phyloP scores from a whole-genome alignment of 2,888 invertebrate species.

The Agrochola lota region DNA sequence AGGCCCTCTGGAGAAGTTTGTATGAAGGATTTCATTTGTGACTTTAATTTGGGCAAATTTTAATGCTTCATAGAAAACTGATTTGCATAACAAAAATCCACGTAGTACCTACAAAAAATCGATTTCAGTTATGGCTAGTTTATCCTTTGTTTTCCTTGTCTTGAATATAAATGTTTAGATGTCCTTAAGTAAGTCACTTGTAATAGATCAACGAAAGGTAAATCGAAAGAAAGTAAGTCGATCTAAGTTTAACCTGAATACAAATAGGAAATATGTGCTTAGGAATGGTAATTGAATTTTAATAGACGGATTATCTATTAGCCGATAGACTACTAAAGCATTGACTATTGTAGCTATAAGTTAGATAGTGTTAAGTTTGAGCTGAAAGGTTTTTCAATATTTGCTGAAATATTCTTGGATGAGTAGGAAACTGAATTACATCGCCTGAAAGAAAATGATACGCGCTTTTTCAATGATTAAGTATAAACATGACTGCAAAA shows the following conservation, averaged over 20 bases:
- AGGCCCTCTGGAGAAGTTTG: fast-evolving
- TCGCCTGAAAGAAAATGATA: not conserved
- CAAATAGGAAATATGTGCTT: constrained; percentile 41
- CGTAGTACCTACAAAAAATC: not conserved
- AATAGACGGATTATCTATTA: constrained; percentile 36
- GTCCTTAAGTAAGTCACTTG: constrained; percentile 22
- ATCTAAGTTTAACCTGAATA: constrained; percentile 51
- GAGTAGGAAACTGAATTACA: not conserved
- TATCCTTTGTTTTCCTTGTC: not conserved
- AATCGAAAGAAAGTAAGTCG: constrained; percentile 54
- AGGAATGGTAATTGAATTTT: constrained; percentile 45
- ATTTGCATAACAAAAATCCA: not conserved
- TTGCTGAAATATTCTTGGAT: not conserved
- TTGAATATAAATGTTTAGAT: constrained; percentile 26
- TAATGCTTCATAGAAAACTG: not conserved
- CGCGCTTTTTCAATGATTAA: not conserved
- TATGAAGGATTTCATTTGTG: not conserved
- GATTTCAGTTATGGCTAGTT: not conserved
- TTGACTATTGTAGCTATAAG: not conserved
- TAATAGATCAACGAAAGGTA: constrained; percentile 45
- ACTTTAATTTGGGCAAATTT: not conserved
- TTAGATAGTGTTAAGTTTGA: not conserved
- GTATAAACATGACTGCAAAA: no score
- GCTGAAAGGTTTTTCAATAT: not conserved
- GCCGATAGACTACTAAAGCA: not conserved